A percentile compares a stretch with the other conserved stretches of the same genome.
phyloP scores from a whole-genome alignment of 2,888 invertebrate species.

The Venusia cambrica region DNA sequence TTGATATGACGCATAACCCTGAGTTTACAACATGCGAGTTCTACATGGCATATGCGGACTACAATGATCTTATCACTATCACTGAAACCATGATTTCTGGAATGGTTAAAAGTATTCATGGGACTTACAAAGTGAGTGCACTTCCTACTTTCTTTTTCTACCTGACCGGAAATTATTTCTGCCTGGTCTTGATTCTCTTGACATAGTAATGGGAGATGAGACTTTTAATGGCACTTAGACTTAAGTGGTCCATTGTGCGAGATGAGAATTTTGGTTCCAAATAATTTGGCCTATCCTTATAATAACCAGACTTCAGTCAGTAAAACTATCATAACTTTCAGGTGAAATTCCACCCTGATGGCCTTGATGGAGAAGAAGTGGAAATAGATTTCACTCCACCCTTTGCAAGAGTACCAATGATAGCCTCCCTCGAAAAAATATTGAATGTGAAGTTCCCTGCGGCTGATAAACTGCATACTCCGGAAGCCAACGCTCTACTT shows the following conservation, averaged over 20 bases:
- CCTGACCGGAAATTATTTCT: too few species aligned
- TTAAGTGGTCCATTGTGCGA: too few species aligned
- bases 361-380: conserved; percentile 88
- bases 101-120: conserved; percentile 96
- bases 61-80: conserved; percentile 95
- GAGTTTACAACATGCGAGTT: conserved; percentile 99
- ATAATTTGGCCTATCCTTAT: too few species aligned
- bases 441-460: conserved; percentile 88
- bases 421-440: conserved; percentile 91
- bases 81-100: conserved; percentile 96
- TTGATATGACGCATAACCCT: conserved; percentile 99
- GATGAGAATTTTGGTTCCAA: too few species aligned
- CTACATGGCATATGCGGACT: conserved; percentile 99
- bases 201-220: too few species aligned
- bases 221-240: too few species aligned
- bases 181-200: too few species aligned
- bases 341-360: conserved; percentile 94
- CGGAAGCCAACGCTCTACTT: conserved; percentile 87
- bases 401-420: conserved; percentile 95
- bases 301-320: too few species aligned
- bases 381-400: conserved; percentile 99
- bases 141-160: too few species aligned
- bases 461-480: conserved; percentile 83
- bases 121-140: conserved; percentile 91
- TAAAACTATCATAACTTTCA: too few species aligned